Evolutionary conservation across 2,888 invertebrate genomes (phyloP), one percentile per base, ranked within the genome.

Genomic region (Imbricaverruca yamaguchii): DNA sequence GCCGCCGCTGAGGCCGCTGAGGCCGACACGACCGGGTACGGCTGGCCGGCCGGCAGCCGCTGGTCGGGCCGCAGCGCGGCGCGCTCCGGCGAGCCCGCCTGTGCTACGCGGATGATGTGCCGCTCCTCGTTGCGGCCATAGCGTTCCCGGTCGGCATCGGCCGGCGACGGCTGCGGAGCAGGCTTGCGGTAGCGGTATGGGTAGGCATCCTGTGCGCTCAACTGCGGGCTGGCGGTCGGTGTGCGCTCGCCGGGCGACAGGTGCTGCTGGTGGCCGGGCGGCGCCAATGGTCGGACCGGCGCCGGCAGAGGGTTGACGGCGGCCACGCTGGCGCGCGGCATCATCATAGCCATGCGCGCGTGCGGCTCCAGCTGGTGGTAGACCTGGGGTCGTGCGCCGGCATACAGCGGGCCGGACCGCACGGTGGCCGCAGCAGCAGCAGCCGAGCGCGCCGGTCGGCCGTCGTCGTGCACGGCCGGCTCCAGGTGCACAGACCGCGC

Each of bases 81-180:
- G 13, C 79, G 57, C n/a, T 79, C 57, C 79, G 56, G 57, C 12
- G 79, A 79, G 25, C 57, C 56, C 25, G 55, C 18, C 56, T 79
- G 79, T 15, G 79, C 79, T 13, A 57, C 79, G 57, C 79, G 79
- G 57, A 79, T 57, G 56, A 79, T 79, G 13, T 79, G 79, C 57
- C 79, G 79, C 57, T 79, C 78, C 78, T 78, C 78, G 25, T 0
- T 23, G 79, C 23, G 57, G 8, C 23, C 57, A 25, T 57, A 57
- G 23, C 79, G 79, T 12, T 23, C 57, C n/a, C 57, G 57, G 57
- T 56, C 79, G 6, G 79, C 79, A 57, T 56, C 79, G 25, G 13
- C 11, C 56, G 4, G 23, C 25, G 57, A 21, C n/a, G 53, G 55
- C 56, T n/a, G 13, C 78, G 57, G 23, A n/a, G 15, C 23, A 12